phyloP scores from a whole-genome alignment of 2,888 invertebrate species.

The Dendrolimus pini region DNA sequence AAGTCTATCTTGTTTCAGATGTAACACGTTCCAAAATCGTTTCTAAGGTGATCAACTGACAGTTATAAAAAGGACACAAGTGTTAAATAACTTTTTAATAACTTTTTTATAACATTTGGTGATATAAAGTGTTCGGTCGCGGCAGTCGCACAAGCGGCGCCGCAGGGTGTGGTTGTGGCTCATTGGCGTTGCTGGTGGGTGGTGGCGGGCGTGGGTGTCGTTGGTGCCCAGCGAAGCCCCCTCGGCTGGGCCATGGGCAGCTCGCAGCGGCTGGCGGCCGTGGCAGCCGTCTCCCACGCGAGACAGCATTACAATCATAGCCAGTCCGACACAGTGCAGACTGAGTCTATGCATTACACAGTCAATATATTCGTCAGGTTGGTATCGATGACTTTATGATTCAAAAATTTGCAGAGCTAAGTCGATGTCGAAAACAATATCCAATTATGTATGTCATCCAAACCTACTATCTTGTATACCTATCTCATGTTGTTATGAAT shows the following conservation, averaged over 20 bases:
- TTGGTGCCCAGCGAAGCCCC: constrained; percentile 66
- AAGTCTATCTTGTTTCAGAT: neutral
- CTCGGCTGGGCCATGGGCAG: constrained; percentile 80
- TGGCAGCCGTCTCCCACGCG: constrained; percentile 67
- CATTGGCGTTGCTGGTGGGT: constrained; percentile 51
- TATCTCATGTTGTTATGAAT: too few relatives aligned
- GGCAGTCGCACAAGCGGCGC: constrained; percentile 52
- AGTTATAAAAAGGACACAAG: neutral
- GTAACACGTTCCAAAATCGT: neutral
- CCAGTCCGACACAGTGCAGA: constrained; percentile 50
- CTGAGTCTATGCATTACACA: constrained; percentile 49
- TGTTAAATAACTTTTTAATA: neutral
- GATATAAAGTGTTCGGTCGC: constrained; percentile 18
- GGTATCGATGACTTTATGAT: constrained; percentile 34
- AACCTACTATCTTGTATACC: too few relatives aligned
- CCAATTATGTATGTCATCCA: too few relatives aligned
- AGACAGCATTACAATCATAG: constrained; percentile 65
- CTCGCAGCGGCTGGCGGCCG: constrained; percentile 79
- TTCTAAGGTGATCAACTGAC: neutral
- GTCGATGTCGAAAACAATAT: too few relatives aligned
- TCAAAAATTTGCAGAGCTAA: neutral
- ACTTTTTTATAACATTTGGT: neutral
- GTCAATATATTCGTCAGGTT: constrained; percentile 87
- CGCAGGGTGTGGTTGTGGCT: constrained; percentile 56
- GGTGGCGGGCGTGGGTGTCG: constrained; percentile 52